phyloP scores from a whole-genome alignment of 2,113 vertebrate species.

The Desmodus rotundus region DNA sequence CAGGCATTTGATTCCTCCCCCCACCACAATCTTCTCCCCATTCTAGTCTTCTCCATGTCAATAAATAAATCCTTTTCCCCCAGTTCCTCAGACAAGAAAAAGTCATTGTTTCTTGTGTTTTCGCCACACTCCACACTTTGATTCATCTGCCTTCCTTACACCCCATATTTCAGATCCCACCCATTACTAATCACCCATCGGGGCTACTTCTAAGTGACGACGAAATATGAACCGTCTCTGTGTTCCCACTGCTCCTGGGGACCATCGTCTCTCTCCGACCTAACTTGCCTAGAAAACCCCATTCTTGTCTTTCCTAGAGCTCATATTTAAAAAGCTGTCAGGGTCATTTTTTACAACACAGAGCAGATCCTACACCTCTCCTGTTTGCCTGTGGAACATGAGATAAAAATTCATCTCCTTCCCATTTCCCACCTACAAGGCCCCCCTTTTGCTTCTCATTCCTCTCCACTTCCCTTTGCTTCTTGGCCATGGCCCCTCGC shows the following conservation, averaged over 20 bases:
- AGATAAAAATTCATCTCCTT: not conserved
- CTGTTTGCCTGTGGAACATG: not conserved
- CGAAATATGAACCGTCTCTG: not conserved
- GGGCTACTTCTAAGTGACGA: not conserved
- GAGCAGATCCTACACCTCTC: not conserved
- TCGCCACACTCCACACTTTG: not conserved
- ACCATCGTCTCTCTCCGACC: not conserved
- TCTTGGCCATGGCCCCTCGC: not conserved
- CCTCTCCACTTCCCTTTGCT: not conserved
- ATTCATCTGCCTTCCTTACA: not conserved
- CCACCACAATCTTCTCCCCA: not conserved
- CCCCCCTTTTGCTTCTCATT: not conserved
- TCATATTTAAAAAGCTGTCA: not conserved
- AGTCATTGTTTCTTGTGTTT: not conserved
- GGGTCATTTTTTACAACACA: not conserved
- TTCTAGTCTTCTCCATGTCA: not conserved
- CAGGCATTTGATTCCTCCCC: not conserved
- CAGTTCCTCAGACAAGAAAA: not conserved
- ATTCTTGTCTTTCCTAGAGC: not conserved
- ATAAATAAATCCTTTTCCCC: not conserved
- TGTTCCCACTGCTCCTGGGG: not conserved
- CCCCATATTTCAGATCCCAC: not conserved
- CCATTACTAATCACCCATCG: not conserved
- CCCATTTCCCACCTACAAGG: not conserved
- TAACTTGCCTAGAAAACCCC: not conserved